Evolutionary conservation across 1,140 invertebrate genomes (phyloP).

Genomic region (Ceratosolen solmsi): DNA sequence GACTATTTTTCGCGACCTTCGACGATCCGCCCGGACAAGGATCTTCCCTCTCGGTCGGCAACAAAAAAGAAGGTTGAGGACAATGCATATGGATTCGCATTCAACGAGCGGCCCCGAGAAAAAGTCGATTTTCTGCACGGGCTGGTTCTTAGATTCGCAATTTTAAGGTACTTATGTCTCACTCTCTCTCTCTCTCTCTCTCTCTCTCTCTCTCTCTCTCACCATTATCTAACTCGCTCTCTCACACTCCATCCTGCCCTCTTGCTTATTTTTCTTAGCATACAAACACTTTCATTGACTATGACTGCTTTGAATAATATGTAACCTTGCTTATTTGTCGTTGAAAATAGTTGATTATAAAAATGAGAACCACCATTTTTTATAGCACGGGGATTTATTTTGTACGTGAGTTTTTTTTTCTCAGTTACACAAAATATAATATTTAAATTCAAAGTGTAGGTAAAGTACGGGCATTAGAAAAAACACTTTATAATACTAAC

Average conservation of each 20-base stretch:
- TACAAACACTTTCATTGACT: background rate
- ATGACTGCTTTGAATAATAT: background rate
- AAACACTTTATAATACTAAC: background rate
- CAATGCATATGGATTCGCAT: conserved; percentile 48
- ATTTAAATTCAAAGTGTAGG: background rate
- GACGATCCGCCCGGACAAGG: background rate
- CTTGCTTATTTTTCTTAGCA: background rate
- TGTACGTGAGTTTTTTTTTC: background rate
- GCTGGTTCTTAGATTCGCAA: conserved; percentile 35
- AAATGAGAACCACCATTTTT: background rate
- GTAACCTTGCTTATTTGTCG: background rate
- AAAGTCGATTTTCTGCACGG: conserved; percentile 43
- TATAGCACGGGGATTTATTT: background rate
- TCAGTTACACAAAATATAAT: too few species aligned
- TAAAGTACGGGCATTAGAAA: background rate
- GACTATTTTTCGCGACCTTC: conserved; percentile 14
- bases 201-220: background rate
- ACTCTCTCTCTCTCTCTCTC: background rate
- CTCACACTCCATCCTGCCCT: background rate
- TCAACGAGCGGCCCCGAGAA: conserved; percentile 51
- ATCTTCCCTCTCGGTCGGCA: background rate
- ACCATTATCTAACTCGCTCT: background rate
- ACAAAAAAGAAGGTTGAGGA: conserved; percentile 39
- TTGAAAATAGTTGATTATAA: too few species aligned
- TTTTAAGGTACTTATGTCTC: conserved; percentile 42